Base-by-base conservation (phyloP, 2,888 invertebrate species). In the Prosapia bicincta region DNA sequence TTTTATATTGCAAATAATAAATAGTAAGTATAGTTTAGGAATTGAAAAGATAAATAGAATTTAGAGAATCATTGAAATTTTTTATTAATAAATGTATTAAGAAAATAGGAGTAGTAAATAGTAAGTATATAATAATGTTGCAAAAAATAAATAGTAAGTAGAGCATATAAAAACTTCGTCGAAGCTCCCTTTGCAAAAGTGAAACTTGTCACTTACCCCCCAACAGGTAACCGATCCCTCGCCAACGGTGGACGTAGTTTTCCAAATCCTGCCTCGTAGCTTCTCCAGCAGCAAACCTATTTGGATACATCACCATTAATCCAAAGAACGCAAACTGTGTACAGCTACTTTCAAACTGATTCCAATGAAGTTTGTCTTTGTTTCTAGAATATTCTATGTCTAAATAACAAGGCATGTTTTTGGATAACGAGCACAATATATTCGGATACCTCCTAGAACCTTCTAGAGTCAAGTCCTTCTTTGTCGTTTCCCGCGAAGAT, bases 291-390 rank as follows among this genome's bases (percentile, higher is more conserved):
- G 85, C 86, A 77, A 88, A 85, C 26, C 82, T 79, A n/a, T 83
- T 79, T 0, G 88, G 87, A 75, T 85, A 85, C 75, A 87, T 81
- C 7, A 88, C 79, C 0, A 85, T 78, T 7, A 86, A 78, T 0
- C 87, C 87, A 26, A 88, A 82, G 80, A 89, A 88, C 0, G 86
- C 87, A 80, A 86, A 86, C 79, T 88, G 88, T 0, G 88, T 88
- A 1, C 84, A 67, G 0, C 84, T 82, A 88, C 89, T 88, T 78
- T 88, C 87, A 38, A 84, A 84, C 79, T 89, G 89, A 75, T 85
- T 87, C 3, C 89, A 75, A 71, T 81, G 81, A 26, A 77, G n/a
- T n/a, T n/a, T n/a, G n/a, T n/a, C 32, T 26, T 30, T 68, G 3
- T 71, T 67, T 24, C 71, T 69, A 13, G 15, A 43, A 1, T 24